Evolutionary conservation across 2,888 invertebrate genomes (phyloP).

Genomic region (Leptopilina myrica): DNA sequence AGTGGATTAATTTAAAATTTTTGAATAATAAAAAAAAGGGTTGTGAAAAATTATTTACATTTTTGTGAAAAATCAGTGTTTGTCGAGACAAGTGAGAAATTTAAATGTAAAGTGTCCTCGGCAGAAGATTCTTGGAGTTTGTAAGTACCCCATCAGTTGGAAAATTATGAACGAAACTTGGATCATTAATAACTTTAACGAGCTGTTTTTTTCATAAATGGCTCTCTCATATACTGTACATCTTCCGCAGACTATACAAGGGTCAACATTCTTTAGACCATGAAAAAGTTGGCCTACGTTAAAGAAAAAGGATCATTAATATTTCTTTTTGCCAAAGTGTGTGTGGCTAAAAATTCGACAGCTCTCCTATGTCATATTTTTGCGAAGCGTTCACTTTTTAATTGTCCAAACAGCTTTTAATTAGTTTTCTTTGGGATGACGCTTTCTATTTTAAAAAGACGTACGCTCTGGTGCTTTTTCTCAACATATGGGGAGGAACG

Average conservation of each 20-base stretch:
- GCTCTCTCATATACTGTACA: not conserved
- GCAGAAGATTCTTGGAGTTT: not conserved
- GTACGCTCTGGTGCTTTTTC: not conserved
- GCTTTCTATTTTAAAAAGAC: not conserved
- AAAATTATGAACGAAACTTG: constrained; percentile 13
- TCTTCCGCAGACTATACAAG: not conserved
- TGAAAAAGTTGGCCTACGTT: not conserved
- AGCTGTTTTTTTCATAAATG: not conserved
- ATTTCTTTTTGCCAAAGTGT: too few species aligned
- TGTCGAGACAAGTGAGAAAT: not conserved
- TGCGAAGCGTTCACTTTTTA: not conserved
- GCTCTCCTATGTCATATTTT: too few species aligned
- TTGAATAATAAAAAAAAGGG: not conserved
- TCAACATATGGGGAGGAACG: not conserved
- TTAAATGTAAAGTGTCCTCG: not conserved
- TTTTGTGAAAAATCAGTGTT: not conserved
- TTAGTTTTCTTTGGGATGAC: not conserved
- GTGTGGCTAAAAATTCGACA: too few species aligned
- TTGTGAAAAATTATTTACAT: not conserved
- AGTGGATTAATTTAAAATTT: not conserved
- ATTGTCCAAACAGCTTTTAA: not conserved
- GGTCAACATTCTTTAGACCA: not conserved
- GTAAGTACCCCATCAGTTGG: not conserved
- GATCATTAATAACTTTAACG: constrained; percentile 20
- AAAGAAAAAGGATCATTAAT: too few species aligned